Percentiles rank a stretch among this genome's conserved stretches.
Conservation (phyloP, 2,113 vertebrate species). For the Montifringilla adamsi region DNA sequence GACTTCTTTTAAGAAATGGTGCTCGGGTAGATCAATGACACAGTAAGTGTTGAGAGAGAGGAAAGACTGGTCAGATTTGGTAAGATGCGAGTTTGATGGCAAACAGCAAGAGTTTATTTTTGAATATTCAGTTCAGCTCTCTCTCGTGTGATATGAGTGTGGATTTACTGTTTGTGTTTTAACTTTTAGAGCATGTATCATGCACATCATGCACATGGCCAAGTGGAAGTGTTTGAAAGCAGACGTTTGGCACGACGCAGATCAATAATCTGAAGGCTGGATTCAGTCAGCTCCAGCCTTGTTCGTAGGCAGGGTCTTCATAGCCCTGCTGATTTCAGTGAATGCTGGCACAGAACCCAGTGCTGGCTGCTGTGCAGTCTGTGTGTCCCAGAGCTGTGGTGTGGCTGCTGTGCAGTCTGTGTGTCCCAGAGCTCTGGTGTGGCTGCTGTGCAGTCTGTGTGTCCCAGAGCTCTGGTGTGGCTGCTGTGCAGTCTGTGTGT, state of each 20-base stretch:
- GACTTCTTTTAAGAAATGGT: not conserved
- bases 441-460: no score
- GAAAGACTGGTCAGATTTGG: not conserved
- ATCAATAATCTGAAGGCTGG: not conserved
- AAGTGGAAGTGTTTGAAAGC: not conserved
- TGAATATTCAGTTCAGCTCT: not conserved
- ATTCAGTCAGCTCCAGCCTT: not conserved
- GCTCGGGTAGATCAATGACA: fast-evolving
- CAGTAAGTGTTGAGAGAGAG: not conserved
- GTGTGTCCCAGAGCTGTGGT: not conserved
- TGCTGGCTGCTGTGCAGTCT: not conserved
- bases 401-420: not conserved
- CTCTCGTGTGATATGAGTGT: fast-evolving
- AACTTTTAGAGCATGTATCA: not conserved
- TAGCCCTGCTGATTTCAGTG: not conserved
- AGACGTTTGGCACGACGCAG: not conserved
- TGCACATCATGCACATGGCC: no score
- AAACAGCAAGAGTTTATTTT: not conserved
- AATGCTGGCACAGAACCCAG: not conserved
- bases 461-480: not conserved
- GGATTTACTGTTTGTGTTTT: not conserved
- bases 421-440: no score
- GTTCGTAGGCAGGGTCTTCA: no score
- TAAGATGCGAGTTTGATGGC: not conserved
- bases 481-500: not conserved